Evolutionary conservation across 2,797 vertebrate genomes (phyloP).

Genomic region (Sebastes dallii): DNA sequence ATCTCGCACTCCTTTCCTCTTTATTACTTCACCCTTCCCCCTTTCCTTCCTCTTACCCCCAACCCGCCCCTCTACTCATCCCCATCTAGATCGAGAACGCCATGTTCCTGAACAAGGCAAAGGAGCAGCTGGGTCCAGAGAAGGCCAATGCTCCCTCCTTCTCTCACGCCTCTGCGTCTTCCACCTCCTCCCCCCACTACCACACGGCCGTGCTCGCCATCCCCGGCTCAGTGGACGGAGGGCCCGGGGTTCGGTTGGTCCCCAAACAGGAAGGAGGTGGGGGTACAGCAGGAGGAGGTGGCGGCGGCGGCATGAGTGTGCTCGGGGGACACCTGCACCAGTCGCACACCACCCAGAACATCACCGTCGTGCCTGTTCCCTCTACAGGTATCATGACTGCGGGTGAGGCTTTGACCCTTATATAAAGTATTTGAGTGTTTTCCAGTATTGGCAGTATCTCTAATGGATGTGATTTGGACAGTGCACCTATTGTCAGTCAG

Average conservation of each 20-base stretch:
- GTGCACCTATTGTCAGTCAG: not conserved
- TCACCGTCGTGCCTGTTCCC: conserved; percentile 94
- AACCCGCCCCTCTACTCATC: conserved; percentile 22
- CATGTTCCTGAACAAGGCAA: conserved; percentile 98
- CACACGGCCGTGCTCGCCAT: conserved; percentile 89
- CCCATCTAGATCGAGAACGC: conserved; percentile 91
- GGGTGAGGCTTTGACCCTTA: conserved; percentile 77
- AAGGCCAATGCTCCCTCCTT: conserved; percentile 81
- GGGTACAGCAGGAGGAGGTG: conserved; percentile 63
- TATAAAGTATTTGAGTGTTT: not conserved
- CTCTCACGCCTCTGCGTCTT: conserved; percentile 69
- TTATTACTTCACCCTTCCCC: conserved; percentile 16
- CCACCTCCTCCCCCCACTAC: conserved; percentile 88
- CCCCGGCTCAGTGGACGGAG: conserved; percentile 87
- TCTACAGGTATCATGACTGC: conserved; percentile 97
- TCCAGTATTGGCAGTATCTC: not conserved
- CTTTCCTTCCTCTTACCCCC: conserved; percentile 11
- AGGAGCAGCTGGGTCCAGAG: conserved; percentile 92
- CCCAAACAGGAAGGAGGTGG: conserved; percentile 81
- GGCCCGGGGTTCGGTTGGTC: conserved; percentile 72
- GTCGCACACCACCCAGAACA: conserved; percentile 93
- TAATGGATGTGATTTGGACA: not conserved
- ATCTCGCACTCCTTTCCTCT: conserved; percentile 5
- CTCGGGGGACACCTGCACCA: conserved; percentile 88
- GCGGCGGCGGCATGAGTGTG: conserved; percentile 54